Conservation (phyloP, 2,888 invertebrate species). For the Morinoia aosen region DNA sequence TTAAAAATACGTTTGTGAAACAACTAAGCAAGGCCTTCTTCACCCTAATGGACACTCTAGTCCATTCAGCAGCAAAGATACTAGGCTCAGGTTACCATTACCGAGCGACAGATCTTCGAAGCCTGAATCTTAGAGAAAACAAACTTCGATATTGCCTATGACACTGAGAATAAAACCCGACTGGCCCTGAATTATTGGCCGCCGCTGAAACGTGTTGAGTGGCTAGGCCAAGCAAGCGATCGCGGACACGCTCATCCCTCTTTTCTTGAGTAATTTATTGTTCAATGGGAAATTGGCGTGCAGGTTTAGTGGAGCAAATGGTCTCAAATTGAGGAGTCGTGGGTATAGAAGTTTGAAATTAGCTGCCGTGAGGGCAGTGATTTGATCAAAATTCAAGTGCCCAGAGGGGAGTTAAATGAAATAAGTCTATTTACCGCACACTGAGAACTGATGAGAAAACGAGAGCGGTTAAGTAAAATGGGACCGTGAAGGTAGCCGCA, state of each 20-base stretch:
- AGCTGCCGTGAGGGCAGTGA: too few relatives aligned
- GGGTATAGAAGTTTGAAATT: neutral
- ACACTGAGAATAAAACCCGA: neutral
- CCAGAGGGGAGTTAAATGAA: neutral
- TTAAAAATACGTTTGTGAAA: too few relatives aligned
- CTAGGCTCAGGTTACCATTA: too few relatives aligned
- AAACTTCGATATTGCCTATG: neutral
- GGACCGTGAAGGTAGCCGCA: too few relatives aligned
- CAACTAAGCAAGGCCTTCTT: too few relatives aligned
- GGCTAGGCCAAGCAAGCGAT: neutral
- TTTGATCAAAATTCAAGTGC: neutral
- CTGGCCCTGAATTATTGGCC: neutral
- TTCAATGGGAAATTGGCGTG: conserved; percentile 14
- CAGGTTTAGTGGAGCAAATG: neutral
- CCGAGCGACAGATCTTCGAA: neutral
- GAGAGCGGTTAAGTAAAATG: too few relatives aligned
- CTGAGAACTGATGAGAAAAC: neutral
- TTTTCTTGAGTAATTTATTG: neutral
- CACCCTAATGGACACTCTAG: too few relatives aligned
- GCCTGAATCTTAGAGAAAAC: neutral
- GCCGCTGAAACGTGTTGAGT: neutral
- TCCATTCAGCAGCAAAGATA: too few relatives aligned
- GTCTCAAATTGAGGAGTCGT: neutral
- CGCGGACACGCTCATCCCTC: neutral
- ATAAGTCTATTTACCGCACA: neutral